These are phyloP conservation scores for Zaprionus tsacasi DNA, from an alignment of 1,140 invertebrate genomes.

Conservation along the genomic window DNA sequence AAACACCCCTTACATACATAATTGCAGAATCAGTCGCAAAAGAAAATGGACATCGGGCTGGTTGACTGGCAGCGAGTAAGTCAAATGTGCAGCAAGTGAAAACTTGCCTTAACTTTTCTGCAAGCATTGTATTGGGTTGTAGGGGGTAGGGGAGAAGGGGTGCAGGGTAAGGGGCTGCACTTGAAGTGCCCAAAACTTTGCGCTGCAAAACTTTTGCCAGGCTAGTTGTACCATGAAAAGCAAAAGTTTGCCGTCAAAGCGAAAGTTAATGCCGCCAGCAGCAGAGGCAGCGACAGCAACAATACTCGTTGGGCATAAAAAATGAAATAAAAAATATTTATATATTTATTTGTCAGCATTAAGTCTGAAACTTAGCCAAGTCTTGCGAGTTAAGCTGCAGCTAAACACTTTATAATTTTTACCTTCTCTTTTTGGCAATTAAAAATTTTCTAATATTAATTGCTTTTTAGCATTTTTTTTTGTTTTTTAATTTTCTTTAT, in stretches of 20 bases:
- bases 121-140: conserved; percentile 43
- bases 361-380: conserved; percentile 18
- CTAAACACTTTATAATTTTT: conserved; percentile 22
- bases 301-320: conserved; percentile 29
- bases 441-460: conserved; percentile 31
- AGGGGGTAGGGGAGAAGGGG: not conserved
- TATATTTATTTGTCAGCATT: conserved; percentile 48
- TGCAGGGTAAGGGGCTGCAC: conserved; percentile 23
- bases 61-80: conserved; percentile 68
- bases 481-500: conserved; percentile 25
- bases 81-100: conserved; percentile 68
- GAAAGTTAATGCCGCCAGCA: conserved; percentile 65
- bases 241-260: conserved; percentile 77
- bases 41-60: conserved; percentile 75
- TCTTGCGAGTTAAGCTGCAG: conserved; percentile 12
- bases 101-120: conserved; percentile 61
- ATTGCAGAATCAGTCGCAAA: conserved; percentile 74
- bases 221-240: conserved; percentile 72
- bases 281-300: conserved; percentile 15
- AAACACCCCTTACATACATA: conserved; percentile 49
- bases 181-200: conserved; percentile 79
- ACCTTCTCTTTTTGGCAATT: conserved; percentile 13
- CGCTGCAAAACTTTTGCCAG: conserved; percentile 63
- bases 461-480: conserved; percentile 30
- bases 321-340: conserved; percentile 15